These are phyloP conservation scores for Coracias cyanogaster DNA, from an alignment of 2,797 vertebrate genomes.

Conservation along the genomic window DNA sequence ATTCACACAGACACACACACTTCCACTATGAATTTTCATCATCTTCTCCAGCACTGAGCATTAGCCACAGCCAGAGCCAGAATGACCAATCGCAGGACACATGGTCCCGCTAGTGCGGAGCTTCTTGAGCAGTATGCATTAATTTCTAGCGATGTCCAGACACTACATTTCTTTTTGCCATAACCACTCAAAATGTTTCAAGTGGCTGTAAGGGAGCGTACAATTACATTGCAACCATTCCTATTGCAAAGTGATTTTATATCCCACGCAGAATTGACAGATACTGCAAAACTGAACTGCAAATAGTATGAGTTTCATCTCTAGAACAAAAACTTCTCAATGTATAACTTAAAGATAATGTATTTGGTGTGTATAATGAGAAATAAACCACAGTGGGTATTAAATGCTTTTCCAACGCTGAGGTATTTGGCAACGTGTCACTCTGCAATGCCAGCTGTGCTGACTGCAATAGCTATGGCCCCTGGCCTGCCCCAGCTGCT, in stretches of 20 bases:
- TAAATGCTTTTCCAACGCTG: not conserved
- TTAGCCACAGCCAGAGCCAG: not conserved
- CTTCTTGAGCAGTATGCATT: not conserved
- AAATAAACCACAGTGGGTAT: not conserved
- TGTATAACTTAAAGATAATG: not conserved
- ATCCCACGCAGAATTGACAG: fast-evolving
- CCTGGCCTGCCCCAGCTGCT: not conserved
- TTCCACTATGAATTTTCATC: not conserved
- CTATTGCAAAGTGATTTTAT: not conserved
- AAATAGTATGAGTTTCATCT: not conserved
- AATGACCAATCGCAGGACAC: fast-evolving
- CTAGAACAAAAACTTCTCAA: not conserved
- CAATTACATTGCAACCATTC: not conserved
- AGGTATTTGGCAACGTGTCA: fast-evolving
- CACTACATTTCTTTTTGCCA: not conserved
- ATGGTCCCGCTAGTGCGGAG: not conserved
- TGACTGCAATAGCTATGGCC: not conserved
- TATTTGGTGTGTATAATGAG: not conserved
- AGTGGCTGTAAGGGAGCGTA: not conserved
- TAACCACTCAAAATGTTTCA: not conserved
- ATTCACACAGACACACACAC: not conserved
- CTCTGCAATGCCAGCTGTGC: not conserved
- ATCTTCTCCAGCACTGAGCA: not conserved
- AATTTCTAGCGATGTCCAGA: not conserved
- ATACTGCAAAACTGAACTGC: not conserved